Evolutionary conservation across 1,140 invertebrate species (phyloP), one percentile per base, ranked within the genome.

Genomic region (Euwallacea similis): DNA sequence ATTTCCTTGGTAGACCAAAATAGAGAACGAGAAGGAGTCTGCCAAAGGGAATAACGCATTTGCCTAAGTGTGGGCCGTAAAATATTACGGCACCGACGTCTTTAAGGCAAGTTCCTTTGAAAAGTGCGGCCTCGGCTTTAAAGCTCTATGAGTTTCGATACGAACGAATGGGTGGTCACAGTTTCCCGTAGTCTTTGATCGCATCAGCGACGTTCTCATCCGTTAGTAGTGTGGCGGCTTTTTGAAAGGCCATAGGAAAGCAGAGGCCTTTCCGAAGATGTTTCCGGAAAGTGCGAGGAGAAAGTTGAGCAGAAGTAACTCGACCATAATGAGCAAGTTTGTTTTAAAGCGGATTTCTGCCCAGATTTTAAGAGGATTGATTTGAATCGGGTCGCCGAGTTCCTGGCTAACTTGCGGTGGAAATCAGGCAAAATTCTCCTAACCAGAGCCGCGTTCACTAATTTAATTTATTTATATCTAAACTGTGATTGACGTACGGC

Each of bases 131-230:
- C 42, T 41, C 13, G 54, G 55, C 62, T 71, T 71, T 53, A 65
- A 44, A 21, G 54, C 8, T 50, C 50, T 71, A 71, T 56, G 69
- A 71, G 61, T 46, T 71, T 71, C 62, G 62, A 71, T 60, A 71
- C 69, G 61, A 71, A n/a, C 46, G 69, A 71, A 54, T 58, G 62
- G 55, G 44, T 53, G 47, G 54, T 55, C 61, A 63, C 68, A 63
- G 68, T 50, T 33, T 60, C 42, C 16, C 15, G 46, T 13, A 15
- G n/a, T 16, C 69, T 71, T 71, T 71, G 69, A 71, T 71, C 69
- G 55, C 54, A 71, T 66, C 62, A 61, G 55, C 55, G 55, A 9
- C 55, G 55, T 58, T 58, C 9, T 33, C 21, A 15, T 33, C 21
- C 21, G 21, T 33, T 33, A 33, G 21, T 33, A 33, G 21, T 33